Base-by-base conservation (phyloP, 2,888 invertebrate genomes). In the Drosophila mettleri region DNA sequence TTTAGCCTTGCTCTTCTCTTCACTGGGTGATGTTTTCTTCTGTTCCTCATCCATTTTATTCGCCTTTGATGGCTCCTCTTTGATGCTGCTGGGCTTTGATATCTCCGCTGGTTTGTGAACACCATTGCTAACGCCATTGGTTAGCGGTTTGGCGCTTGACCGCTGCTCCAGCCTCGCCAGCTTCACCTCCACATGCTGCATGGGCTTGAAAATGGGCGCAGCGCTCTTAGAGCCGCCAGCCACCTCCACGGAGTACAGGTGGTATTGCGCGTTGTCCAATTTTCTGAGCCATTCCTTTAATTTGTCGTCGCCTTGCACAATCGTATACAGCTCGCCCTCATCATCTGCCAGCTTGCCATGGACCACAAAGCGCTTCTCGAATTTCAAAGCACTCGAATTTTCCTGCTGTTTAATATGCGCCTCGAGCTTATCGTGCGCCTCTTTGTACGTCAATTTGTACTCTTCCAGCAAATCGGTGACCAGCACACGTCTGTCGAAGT, bases 381-480 rank as follows among this genome's bases (percentile, higher is more conserved):
- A 91, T 71, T 90, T 89, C 27, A 63, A 70, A 14, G 78, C 73
- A 9, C 69, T 74, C 20, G 74, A 64, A 1, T 72, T 69, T 57
- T 91, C 91, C 57, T 91, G 87, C 4, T 74, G 31, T 1, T 68
- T 62, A 2, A 91, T 64, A 54, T 84, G 80, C 39, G 81, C 80
- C 36, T 78, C 71, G 1, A 91, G 73, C 20, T 75, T 59, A 45
- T 78, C 63, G 52, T 88, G 80, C 12, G 88, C 88, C 53, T 90
- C 88, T 27, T 81, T 81, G 63, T 90, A 86, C 3, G 83, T 39
- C 39, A 91, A 69, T 43, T 88, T 83, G 54, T 90, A 91, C 43
- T 91, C 78, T 53, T 92, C 89, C 49, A 92, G 61, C n/a, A 91
- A 81, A 64, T 90, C 90, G 3, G 90, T 92, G 52, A 91, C 80